Evolutionary conservation across 2,888 invertebrate genomes (phyloP), one percentile per base, ranked within the genome.

Genomic region (Eurois occulta): DNA sequence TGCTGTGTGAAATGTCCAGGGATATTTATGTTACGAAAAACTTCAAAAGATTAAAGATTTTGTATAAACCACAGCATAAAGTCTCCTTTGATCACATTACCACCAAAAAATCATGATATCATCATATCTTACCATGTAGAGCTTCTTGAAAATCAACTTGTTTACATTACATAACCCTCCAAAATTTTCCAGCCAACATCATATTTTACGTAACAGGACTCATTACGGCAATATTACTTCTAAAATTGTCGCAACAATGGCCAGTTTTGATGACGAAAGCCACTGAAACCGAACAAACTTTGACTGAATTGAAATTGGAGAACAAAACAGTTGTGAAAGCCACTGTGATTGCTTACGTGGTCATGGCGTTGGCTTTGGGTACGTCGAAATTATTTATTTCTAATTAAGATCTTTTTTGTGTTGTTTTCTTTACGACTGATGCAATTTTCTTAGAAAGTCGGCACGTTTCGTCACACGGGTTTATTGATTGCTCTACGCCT

Each of bases 221-320:
- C 13, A 55, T 86, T 21, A 81, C 88, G 8, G 77, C 88, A 5
- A 32, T 90, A 18, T 79, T 89, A 52, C 73, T 93, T 52, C 35
- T 89, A 21, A 88, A 85, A 72, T 75, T 94, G 16, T 91, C 93
- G 0, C 86, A 80, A 52, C 84, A 90, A 70, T 94, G 93, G 94
- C 89, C 91, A 0, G 74, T 43, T 4, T 62, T 94, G 18, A 82
- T 93, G 13, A 85, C 77, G 46, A 88, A 79, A 55, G 90, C 92
- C 0, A 74, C 81, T 1, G 81, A 90, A 43, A 91, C 91, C 6
- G 94, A 94, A 80, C 71, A 72, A 7, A 81, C 72, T 10, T 78
- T 94, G 24, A 81, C 75, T 5, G 85, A 81, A 52, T 78, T 94
- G 58, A 85, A 88, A 41, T 81, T 83, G 3, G 68, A 81, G 10